Evolutionary conservation across 2,113 vertebrate genomes (phyloP), one percentile per base, ranked within the genome.

Genomic region (Proteles cristata): DNA sequence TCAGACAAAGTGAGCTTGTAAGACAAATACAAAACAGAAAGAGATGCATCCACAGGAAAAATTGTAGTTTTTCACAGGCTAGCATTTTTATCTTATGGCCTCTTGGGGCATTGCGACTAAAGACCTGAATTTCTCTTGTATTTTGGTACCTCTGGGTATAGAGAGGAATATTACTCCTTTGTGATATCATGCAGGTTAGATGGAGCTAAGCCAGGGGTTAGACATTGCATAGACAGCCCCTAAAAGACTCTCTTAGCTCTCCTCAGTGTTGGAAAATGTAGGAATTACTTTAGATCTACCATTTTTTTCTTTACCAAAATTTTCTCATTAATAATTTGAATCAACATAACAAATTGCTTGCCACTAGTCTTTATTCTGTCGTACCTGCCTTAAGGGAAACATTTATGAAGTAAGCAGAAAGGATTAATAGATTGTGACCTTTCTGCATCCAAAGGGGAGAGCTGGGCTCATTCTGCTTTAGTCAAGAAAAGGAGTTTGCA

Each of bases 51-150:
- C 45, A 66, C 10, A 88, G 48, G 28, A 19, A 7, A 82, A 63
- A 69, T 68, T 74, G 31, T 39, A 93, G 15, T 35, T 93, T 45
- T 82, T 66, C 33, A 77, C 58, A 74, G 23, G 48, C 63, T 84
- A 63, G 15, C 55, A 43, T 79, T 79, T 96, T 80, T 79, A 85
- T 92, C 16, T 85, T 80, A 80, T 68, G 48, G 19, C 17, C 43
- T 95, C 63, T 76, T 58, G 23, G 19, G 2, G 9, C 79, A 58
- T 85, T 43, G 6, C n/a, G 88, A 84, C 33, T 66, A 45, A 89
- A 94, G 58, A 91, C 35, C 31, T 82, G n/a, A 81, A 84, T 69
- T 89, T 86, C 68, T 94, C 39, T 91, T 91, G 14, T 88, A 88
- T 80, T 91, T 95, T 93, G 50, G 11, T 91, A 28, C 25, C 50